phyloP scores from a whole-genome alignment of 1,140 invertebrate species.

The Arion vulgaris region DNA sequence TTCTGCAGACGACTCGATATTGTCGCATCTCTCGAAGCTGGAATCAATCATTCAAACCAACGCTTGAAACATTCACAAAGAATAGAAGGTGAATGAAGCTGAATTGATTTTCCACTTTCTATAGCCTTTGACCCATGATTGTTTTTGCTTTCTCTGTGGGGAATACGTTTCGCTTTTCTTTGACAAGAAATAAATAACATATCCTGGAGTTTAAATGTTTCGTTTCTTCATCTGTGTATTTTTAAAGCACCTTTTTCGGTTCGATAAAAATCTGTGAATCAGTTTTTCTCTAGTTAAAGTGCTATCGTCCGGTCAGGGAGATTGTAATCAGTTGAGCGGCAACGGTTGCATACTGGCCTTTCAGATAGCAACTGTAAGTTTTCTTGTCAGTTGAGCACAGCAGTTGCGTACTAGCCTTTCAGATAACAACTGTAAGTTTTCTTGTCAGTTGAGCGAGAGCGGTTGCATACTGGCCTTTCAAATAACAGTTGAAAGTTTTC shows the following conservation, averaged over 20 bases:
- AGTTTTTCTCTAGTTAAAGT: background rate
- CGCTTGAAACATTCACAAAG: background rate
- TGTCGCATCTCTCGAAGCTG: conserved; percentile 20
- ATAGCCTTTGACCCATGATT: background rate
- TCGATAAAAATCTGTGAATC: background rate
- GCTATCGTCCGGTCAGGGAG: conserved; percentile 8
- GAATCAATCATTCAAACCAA: background rate
- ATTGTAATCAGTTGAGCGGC: background rate
- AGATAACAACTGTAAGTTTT: no score
- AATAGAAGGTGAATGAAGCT: conserved; percentile 19
- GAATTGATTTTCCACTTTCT: conserved; percentile 12
- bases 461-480: background rate
- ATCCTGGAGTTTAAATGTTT: background rate
- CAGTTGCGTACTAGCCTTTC: no score
- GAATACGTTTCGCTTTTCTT: background rate
- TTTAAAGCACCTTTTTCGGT: background rate
- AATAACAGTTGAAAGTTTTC: background rate
- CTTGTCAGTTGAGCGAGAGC: background rate
- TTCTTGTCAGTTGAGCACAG: background rate
- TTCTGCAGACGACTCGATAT: background rate
- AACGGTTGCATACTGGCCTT: background rate
- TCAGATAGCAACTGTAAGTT: background rate
- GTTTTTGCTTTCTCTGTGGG: background rate
- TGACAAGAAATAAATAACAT: background rate
- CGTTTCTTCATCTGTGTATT: background rate